Conservation (phyloP, 2,797 vertebrate genomes). For the Micromesistius poutassou region DNA sequence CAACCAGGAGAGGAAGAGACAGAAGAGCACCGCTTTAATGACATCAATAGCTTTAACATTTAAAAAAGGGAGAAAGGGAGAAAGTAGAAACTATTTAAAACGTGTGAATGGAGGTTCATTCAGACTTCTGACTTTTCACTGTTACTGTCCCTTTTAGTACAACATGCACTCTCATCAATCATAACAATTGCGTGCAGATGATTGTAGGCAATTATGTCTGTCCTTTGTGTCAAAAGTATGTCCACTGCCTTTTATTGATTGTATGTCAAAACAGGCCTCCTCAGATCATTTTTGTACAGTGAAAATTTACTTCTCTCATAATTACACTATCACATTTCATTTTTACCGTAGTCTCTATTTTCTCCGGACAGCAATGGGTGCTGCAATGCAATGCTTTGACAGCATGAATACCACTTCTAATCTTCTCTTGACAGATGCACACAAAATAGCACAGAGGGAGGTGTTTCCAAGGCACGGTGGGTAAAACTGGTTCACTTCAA, state of each 20-base stretch:
- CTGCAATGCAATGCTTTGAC: too few species aligned
- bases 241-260: too few species aligned
- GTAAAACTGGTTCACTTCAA: not conserved
- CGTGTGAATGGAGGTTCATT: too few species aligned
- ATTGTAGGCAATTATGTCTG: too few species aligned
- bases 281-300: not conserved
- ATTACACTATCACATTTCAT: not conserved
- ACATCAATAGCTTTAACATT: constrained; percentile 2
- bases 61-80: too few species aligned
- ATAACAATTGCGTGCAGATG: too few species aligned
- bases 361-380: not conserved
- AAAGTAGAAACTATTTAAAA: too few species aligned
- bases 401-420: not conserved
- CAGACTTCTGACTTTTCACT: too few species aligned
- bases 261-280: not conserved
- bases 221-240: too few species aligned
- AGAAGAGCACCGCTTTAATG: not conserved
- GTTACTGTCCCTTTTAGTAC: too few species aligned
- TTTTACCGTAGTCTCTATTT: not conserved
- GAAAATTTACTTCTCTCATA: not conserved
- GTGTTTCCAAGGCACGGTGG: not conserved
- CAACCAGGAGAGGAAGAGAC: constrained; percentile 10
- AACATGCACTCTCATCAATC: too few species aligned
- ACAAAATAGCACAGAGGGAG: not conserved
- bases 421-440: not conserved